Percentiles rank a stretch among this genome's conserved stretches.
phyloP scores from a whole-genome alignment of 2,113 vertebrate species.

The Macrotus californicus region DNA sequence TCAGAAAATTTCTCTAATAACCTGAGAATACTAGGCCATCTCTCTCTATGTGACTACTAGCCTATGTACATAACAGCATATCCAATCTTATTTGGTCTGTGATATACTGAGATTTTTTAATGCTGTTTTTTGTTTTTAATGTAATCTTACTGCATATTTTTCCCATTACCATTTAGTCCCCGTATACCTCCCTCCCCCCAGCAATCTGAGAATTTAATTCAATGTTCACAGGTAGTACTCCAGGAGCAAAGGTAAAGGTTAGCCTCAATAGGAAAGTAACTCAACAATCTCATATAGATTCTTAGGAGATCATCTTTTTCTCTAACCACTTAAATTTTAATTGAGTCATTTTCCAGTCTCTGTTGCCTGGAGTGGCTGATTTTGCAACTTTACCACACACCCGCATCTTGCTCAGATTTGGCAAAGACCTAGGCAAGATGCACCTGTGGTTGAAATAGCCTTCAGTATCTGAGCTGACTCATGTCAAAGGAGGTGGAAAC shows the following conservation, averaged over 20 bases:
- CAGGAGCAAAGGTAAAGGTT: not conserved
- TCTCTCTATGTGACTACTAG: not conserved
- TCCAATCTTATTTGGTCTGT: not conserved
- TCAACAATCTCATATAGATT: not conserved
- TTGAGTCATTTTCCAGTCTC: not conserved
- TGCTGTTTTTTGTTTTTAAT: too few species aligned
- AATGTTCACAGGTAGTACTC: not conserved
- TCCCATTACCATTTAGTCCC: too few species aligned
- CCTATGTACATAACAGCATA: not conserved
- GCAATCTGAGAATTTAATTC: not conserved
- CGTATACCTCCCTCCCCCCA: too few species aligned
- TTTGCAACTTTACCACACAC: not conserved
- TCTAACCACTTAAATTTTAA: not conserved
- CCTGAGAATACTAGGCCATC: not conserved
- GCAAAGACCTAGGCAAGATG: not conserved
- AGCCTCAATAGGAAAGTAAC: not conserved
- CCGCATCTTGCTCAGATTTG: not conserved
- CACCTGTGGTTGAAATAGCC: not conserved
- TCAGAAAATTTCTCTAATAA: slow-evolving; percentile 23
- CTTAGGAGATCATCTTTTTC: not conserved
- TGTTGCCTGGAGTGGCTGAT: not conserved
- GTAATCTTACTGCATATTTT: too few species aligned
- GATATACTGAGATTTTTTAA: not conserved
- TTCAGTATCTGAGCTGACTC: not conserved
- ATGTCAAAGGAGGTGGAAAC: not conserved